These are phyloP conservation scores for Aphaenogaster rudis DNA, from an alignment of 1,140 invertebrate genomes.

Conservation along the genomic window DNA sequence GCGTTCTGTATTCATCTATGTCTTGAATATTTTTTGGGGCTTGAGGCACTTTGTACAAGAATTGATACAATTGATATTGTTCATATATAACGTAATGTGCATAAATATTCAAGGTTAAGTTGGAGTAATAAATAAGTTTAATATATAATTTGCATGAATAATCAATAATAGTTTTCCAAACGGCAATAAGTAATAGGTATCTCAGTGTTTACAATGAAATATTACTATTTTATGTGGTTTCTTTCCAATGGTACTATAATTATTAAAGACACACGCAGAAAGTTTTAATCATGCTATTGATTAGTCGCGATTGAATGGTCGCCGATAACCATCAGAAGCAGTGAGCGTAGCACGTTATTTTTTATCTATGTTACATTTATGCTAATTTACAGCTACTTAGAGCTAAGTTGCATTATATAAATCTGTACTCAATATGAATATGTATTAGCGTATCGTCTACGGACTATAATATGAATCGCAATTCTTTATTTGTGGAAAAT, in stretches of 20 bases:
- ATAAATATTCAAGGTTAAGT: constrained; percentile 4
- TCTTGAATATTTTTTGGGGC: constrained; percentile 2
- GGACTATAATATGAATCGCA: neutral
- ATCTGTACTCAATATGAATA: constrained; percentile 35
- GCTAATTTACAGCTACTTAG: neutral
- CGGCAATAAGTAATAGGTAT: constrained; percentile 61
- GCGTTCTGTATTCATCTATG: neutral
- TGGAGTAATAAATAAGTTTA: neutral
- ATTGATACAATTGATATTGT: constrained; percentile 12
- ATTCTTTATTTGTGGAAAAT: constrained; percentile 13
- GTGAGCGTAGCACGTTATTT: constrained; percentile 58
- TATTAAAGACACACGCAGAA: constrained; percentile 7
- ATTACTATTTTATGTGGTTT: constrained; percentile 35
- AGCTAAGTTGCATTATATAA: neutral
- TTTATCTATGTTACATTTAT: constrained; percentile 24
- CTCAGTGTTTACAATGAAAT: constrained; percentile 27
- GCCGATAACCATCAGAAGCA: constrained; percentile 49
- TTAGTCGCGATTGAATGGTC: constrained; percentile 57
- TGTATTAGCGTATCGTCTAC: constrained; percentile 11
- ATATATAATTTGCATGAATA: neutral
- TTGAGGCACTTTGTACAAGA: neutral
- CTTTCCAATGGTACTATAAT: constrained; percentile 49
- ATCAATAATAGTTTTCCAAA: constrained; percentile 50
- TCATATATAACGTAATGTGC: neutral
- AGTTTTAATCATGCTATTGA: constrained; percentile 22